Conservation (phyloP, 2,113 vertebrate genomes). For the Laticauda colubrina region DNA sequence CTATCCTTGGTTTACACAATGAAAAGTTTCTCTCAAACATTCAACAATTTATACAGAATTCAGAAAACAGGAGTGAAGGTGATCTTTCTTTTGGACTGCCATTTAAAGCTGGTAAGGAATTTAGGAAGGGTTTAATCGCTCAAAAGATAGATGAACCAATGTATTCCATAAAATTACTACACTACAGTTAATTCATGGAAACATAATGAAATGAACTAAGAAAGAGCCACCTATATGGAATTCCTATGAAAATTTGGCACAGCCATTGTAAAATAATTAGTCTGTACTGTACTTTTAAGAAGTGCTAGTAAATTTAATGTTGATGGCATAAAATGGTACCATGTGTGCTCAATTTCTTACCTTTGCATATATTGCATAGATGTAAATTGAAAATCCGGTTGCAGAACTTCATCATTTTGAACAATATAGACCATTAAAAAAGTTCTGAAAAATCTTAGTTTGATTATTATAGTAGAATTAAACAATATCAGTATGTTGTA, state of each 20-base stretch:
- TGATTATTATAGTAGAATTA: not conserved
- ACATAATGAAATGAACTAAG: not conserved
- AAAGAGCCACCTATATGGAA: not conserved
- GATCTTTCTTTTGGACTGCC: not conserved
- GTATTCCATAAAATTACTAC: not conserved
- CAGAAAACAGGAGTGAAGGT: not conserved
- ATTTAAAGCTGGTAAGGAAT: not conserved
- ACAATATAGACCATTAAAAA: not conserved
- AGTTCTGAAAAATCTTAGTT: not conserved
- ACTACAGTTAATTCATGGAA: not conserved
- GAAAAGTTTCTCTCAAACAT: not conserved
- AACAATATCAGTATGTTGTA: not conserved
- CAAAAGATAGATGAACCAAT: not conserved
- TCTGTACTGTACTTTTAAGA: not conserved
- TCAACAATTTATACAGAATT: not conserved
- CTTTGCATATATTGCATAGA: not conserved
- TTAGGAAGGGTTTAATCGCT: not conserved
- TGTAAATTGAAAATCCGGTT: not conserved
- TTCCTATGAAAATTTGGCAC: not conserved
- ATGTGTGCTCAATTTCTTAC: not conserved
- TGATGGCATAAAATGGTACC: not conserved
- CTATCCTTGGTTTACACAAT: not conserved
- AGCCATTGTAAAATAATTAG: not conserved
- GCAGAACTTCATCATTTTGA: not conserved
- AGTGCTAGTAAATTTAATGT: not conserved